Percentiles rank a stretch among this genome's conserved stretches.
Evolutionary conservation across 2,797 vertebrate species (phyloP).

Genomic region (Emydoidea blandingii): DNA sequence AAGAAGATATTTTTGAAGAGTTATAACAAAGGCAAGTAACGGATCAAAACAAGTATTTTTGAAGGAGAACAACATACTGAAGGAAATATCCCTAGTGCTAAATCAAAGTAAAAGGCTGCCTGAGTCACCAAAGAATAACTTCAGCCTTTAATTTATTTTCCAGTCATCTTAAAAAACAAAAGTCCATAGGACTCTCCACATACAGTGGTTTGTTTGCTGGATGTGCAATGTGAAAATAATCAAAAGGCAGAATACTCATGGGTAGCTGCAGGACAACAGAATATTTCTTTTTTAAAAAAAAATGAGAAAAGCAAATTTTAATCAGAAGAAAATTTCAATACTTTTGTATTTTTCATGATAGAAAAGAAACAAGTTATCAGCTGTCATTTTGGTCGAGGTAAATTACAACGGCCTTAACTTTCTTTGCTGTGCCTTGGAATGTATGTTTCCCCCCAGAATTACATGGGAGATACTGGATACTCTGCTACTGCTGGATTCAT

Average conservation of each 20-base stretch:
- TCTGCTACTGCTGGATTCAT: neutral
- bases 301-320: neutral
- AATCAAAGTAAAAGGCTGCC: conserved; percentile 65
- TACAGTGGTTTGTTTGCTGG: neutral
- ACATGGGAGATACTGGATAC: neutral
- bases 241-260: neutral
- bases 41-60: conserved; percentile 32
- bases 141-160: conserved; percentile 52
- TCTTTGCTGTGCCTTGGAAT: neutral
- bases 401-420: neutral
- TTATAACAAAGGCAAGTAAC: neutral
- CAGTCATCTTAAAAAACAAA: conserved; percentile 1
- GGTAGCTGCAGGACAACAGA: neutral
- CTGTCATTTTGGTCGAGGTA: neutral
- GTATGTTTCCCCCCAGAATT: neutral
- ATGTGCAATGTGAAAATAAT: neutral
- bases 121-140: conserved; percentile 56
- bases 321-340: neutral
- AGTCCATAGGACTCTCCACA: conserved; percentile 32
- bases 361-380: neutral
- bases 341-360: neutral
- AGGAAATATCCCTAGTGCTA: conserved; percentile 55
- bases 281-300: neutral
- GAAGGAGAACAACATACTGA: conserved; percentile 54
- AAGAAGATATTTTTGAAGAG: neutral